Evolutionary conservation across 2,797 vertebrate species (phyloP).

Genomic region (Rhinatrema bivittatum): DNA sequence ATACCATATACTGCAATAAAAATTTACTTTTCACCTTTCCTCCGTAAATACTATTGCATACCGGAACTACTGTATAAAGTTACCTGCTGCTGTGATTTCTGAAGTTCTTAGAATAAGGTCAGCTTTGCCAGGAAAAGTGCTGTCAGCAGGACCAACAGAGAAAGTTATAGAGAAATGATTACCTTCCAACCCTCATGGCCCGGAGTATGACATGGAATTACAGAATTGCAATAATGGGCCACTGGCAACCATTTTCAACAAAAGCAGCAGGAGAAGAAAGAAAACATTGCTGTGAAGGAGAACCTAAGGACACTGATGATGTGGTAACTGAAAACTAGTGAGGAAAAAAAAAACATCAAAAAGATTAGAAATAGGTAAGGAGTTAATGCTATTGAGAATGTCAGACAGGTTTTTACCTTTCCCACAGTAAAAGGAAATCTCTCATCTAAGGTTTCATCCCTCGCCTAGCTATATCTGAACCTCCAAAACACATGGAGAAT

Average conservation of each 20-base stretch:
- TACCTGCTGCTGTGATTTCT: neutral
- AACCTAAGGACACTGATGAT: neutral
- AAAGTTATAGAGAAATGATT: slow-evolving; percentile 10
- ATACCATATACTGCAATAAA: too few relatives aligned
- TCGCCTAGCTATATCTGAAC: neutral
- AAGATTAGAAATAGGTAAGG: neutral
- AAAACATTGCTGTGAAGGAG: slow-evolving; percentile 5
- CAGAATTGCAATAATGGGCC: neutral
- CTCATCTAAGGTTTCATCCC: neutral
- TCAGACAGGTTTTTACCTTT: neutral
- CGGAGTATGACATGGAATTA: slow-evolving; percentile 7
- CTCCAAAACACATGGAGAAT: neutral
- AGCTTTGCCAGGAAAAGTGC: slow-evolving; percentile 12
- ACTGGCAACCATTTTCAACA: neutral
- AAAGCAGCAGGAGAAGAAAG: neutral
- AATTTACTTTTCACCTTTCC: too few relatives aligned
- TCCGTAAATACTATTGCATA: neutral
- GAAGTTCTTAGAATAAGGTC: neutral
- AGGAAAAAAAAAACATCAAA: neutral
- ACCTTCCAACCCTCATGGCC: slow-evolving; percentile 6
- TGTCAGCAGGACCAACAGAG: neutral
- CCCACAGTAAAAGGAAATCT: neutral
- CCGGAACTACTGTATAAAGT: neutral
- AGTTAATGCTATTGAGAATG: neutral
- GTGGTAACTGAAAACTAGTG: slow-evolving; percentile 6